Evolutionary conservation across 2,888 invertebrate species (phyloP), one percentile per base, ranked within the genome.

Genomic region (Lamellibrachia satsuma): DNA sequence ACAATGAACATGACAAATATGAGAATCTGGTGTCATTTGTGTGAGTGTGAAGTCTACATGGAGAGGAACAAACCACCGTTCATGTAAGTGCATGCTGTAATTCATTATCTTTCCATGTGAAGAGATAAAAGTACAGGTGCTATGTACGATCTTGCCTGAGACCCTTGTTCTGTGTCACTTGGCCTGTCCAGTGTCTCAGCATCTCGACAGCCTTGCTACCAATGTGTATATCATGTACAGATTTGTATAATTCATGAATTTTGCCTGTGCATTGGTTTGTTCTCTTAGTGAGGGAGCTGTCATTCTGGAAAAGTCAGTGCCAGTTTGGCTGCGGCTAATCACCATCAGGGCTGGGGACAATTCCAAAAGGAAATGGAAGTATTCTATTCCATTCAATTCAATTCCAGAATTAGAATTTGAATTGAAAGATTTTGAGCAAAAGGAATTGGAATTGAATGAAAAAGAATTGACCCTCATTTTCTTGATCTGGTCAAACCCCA

Each of bases 21-120:
- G 95, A 97, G 98, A 94, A 97, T 98, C 95, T 99, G 99, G 98
- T 99, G 99, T 96, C 98, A 98, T 96, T 96, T 97, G 93, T 99
- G 99, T 97, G 98, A 98, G 95, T 97, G 97, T 92, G 99, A 99
- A 97, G 98, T 99, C 1, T 97, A 98, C 95, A 97, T 97, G 94
- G 97, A 97, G 91, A 95, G 95, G 94, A 97, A 97, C 94, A 95
- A 94, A 91, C 97, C 97, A 93, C 95, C 96, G 92, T 96, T 96
- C 93, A 91, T 94, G 96, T 96, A 94, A 95, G 95, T 94, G 57
- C 75, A 75, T n/a, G 15, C 4, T 75, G 22, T 75, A 6, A 15
- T 4, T 75, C 15, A n/a, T 75, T 11, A 6, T 1, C 6, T 15
- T 75, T 75, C 75, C 75, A 39, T 75, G 75, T 75, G 6, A 15